Evolutionary conservation across 2,888 invertebrate species (phyloP).

Genomic region (Dendrolimus houi): DNA sequence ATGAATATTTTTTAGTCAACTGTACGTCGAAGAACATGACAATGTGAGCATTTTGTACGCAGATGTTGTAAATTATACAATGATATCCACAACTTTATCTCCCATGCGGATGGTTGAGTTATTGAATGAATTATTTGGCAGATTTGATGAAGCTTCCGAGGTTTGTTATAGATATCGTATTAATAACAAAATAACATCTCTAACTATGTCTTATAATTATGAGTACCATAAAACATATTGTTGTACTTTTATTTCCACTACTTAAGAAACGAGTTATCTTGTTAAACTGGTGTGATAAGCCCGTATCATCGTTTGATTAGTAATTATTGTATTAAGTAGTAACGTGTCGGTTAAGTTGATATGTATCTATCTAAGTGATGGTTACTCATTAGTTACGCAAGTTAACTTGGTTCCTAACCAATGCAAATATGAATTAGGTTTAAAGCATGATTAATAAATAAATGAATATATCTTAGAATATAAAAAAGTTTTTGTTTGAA

Average conservation of each 20-base stretch:
- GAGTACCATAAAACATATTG: too few relatives aligned
- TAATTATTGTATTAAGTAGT: neutral
- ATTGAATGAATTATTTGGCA: conserved; percentile 92
- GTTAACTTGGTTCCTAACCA: too few relatives aligned
- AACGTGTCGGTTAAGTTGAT: too few relatives aligned
- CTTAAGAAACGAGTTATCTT: too few relatives aligned
- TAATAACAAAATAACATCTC: neutral
- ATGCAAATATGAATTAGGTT: too few relatives aligned
- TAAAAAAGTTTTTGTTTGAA: too few relatives aligned
- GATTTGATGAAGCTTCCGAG: conserved; percentile 94
- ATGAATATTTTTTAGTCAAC: conserved; percentile 78
- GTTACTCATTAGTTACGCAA: too few relatives aligned
- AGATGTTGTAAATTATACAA: conserved; percentile 95
- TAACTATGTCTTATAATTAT: too few relatives aligned
- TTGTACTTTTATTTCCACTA: too few relatives aligned
- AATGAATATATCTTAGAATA: too few relatives aligned
- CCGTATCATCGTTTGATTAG: conserved; percentile 1
- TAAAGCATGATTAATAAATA: too few relatives aligned
- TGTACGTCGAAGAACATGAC: conserved; percentile 91
- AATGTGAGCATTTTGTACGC: conserved; percentile 94
- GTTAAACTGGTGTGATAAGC: neutral
- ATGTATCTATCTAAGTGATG: too few relatives aligned
- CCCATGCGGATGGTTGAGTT: conserved; percentile 90
- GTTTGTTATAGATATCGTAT: conserved; percentile 43
- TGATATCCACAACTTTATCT: conserved; percentile 87